Percentiles rank a stretch among this genome's conserved stretches.
phyloP scores from a whole-genome alignment of 2,113 vertebrate species.

The Petromus typicus region DNA sequence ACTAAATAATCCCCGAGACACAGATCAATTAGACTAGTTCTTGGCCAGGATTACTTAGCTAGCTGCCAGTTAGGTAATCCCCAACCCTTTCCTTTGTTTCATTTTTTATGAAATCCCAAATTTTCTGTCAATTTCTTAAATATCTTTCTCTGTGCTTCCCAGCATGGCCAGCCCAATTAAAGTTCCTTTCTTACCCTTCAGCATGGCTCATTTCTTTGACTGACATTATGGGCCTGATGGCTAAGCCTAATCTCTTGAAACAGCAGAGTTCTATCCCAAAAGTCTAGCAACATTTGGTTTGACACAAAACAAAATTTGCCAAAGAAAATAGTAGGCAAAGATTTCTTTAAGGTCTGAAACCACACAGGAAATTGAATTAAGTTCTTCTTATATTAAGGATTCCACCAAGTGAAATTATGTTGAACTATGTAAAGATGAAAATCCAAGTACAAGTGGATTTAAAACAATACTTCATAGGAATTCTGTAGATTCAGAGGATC shows the following conservation, averaged over 20 bases:
- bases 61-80: not conserved
- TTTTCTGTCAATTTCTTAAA: not conserved
- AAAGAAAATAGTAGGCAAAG: not conserved
- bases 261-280: not conserved
- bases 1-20: not conserved
- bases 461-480: not conserved
- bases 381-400: conserved; percentile 3
- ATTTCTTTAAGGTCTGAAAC: not conserved
- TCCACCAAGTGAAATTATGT: not conserved
- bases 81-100: not conserved
- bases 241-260: not conserved
- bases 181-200: not conserved
- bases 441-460: not conserved
- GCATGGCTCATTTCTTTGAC: not conserved
- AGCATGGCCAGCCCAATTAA: not conserved
- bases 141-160: not conserved
- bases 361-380: not conserved
- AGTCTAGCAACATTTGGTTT: not conserved
- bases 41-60: not conserved
- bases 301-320: not conserved
- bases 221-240: not conserved
- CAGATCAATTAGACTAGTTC: not conserved
- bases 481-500: not conserved
- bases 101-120: not conserved
- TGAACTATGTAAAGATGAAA: conserved; percentile 32